A percentile compares a stretch with the other conserved stretches of the same genome.
phyloP scores from a whole-genome alignment of 35 echinoderm and acorn worm species.

The Eucidaris tribuloides region DNA sequence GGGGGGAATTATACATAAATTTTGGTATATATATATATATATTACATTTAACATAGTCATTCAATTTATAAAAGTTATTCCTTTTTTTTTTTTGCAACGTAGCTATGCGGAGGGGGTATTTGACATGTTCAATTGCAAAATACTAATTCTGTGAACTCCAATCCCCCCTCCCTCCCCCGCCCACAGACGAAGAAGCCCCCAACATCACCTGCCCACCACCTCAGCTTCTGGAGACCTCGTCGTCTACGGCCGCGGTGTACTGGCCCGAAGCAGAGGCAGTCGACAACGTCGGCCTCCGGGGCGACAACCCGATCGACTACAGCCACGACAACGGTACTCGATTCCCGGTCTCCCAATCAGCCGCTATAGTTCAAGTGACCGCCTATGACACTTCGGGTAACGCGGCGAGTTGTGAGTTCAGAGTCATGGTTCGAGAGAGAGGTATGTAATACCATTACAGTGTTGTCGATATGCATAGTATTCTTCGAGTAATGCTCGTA shows the following conservation, averaged over 20 bases:
- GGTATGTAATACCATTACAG: too few relatives aligned
- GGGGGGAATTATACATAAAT: not conserved
- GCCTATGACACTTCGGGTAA: constrained; percentile 27
- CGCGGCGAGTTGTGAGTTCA: constrained; percentile 8
- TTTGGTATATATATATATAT: not conserved
- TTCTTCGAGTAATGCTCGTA: too few relatives aligned
- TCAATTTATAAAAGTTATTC: not conserved
- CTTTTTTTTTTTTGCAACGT: not conserved
- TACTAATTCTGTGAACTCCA: too few relatives aligned
- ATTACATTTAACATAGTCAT: not conserved
- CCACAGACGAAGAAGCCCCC: not conserved
- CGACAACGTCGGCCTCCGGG: constrained; percentile 28
- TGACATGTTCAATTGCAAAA: not conserved
- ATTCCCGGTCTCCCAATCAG: not conserved
- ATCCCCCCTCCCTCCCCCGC: not conserved
- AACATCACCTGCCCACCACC: constrained; percentile 11
- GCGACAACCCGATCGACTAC: not conserved
- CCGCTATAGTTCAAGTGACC: not conserved
- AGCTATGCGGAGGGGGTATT: not conserved
- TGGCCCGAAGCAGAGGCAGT: constrained; percentile 9
- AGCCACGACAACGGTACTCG: not conserved
- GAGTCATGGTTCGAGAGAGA: not conserved
- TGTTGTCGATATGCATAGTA: too few relatives aligned
- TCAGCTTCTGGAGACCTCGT: not conserved
- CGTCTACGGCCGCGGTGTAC: not conserved